Evolutionary conservation across 2,113 vertebrate species (phyloP).

Genomic region (Arvicanthis niloticus): DNA sequence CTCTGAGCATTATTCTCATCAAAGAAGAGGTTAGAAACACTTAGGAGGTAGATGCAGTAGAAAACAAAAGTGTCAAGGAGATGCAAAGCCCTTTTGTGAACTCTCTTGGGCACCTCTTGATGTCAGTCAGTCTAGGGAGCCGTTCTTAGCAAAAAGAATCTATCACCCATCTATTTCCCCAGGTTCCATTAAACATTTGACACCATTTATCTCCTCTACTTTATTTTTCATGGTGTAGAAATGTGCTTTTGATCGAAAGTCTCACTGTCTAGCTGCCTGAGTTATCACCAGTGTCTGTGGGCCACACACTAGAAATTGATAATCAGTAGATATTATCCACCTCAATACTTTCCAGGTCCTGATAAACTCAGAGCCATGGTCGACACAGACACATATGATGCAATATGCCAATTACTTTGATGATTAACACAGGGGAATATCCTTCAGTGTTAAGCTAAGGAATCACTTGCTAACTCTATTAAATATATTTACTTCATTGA

Average conservation of each 20-base stretch:
- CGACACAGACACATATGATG: background rate
- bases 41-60: conserved; percentile 14
- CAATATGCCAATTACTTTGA: background rate
- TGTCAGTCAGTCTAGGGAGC: conserved; percentile 12
- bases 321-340: conserved; percentile 65
- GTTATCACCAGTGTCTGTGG: conserved; percentile 75
- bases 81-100: conserved; percentile 53
- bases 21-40: conserved; percentile 44
- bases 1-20: background rate
- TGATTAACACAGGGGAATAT: background rate
- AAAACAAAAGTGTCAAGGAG: conserved; percentile 26
- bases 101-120: conserved; percentile 41
- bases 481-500: background rate
- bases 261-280: conserved; percentile 69
- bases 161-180: conserved; percentile 68
- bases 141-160: conserved; percentile 67
- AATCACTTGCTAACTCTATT: background rate
- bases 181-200: conserved; percentile 76
- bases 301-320: conserved; percentile 74
- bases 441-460: background rate
- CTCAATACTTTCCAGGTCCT: conserved; percentile 48
- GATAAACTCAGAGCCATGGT: conserved; percentile 30
- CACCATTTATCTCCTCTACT: conserved; percentile 77
- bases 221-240: conserved; percentile 77
- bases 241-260: conserved; percentile 78